phyloP scores from a whole-genome alignment of 2,113 vertebrate genomes.

The Climacteris rufus region DNA sequence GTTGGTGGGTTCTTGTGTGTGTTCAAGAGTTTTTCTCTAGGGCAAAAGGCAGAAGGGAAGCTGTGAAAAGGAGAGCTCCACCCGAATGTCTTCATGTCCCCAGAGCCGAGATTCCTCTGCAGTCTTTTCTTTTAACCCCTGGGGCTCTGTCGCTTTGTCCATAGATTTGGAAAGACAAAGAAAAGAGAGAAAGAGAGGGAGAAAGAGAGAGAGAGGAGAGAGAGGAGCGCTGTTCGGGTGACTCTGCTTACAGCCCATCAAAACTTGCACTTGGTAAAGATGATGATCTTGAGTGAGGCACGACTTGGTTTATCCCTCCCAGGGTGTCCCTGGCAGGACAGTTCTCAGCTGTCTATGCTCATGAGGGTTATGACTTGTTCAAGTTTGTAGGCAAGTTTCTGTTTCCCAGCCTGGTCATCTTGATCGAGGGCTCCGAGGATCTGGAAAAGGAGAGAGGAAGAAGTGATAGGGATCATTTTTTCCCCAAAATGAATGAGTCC shows the following conservation, averaged over 20 bases:
- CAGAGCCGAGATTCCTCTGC: constrained; percentile 32
- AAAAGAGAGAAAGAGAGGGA: not conserved
- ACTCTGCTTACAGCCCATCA: constrained; percentile 74
- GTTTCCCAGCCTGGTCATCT: constrained; percentile 93
- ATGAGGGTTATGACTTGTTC: constrained; percentile 99
- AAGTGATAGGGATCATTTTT: not conserved
- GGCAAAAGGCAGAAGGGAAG: constrained; percentile 46
- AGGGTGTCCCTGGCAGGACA: constrained; percentile 92
- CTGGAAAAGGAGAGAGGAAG: constrained; percentile 67
- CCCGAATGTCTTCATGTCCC: constrained; percentile 25
- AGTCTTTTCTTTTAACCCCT: constrained; percentile 33
- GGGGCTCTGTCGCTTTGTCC: constrained; percentile 39
- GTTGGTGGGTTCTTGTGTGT: not conserved
- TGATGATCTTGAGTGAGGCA: constrained; percentile 99
- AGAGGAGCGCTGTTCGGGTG: constrained; percentile 50
- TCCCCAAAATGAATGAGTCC: not conserved
- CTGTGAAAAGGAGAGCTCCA: constrained; percentile 56
- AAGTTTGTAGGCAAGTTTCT: constrained; percentile 98
- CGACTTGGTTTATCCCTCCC: constrained; percentile 99
- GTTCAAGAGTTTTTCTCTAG: not conserved
- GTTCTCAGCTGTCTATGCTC: constrained; percentile 99
- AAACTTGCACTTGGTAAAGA: constrained; percentile 90
- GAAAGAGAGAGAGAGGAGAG: not conserved
- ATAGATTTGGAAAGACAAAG: constrained; percentile 24
- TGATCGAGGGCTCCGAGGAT: constrained; percentile 92